Conservation (phyloP, 1,140 invertebrate genomes). For the Heliconius congener region DNA sequence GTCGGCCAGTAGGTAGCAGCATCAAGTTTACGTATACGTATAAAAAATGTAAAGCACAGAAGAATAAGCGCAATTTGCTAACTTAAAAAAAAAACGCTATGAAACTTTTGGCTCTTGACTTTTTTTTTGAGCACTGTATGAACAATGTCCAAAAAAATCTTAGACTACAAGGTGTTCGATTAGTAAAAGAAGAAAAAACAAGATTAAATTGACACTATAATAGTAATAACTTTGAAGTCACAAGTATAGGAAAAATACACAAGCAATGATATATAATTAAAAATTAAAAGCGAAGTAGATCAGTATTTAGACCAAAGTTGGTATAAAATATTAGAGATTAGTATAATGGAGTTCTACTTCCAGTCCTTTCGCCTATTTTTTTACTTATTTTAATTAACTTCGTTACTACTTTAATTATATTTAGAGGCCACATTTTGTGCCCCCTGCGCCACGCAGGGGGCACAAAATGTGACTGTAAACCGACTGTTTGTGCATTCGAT, state of each 20-base stretch:
- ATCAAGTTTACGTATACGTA: not conserved
- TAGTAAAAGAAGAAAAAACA: no score
- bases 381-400: no score
- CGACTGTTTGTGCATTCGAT: no score
- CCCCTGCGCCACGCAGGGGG: no score
- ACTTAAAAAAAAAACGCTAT: not conserved
- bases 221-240: not conserved
- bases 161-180: no score
- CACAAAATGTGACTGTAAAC: no score
- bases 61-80: not conserved
- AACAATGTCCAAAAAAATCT: no score
- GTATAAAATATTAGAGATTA: not conserved
- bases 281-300: no score
- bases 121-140: not conserved
- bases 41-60: not conserved
- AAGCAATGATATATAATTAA: no score
- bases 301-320: not conserved
- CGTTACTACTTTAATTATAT: no score
- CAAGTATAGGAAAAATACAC: not conserved
- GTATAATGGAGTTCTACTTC: not conserved
- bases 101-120: not conserved
- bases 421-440: no score
- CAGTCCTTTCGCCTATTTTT: not conserved
- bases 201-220: not conserved
- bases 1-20: slow-evolving; percentile 13